These are phyloP conservation scores for Notarius lentiginosus DNA, from an alignment of 2,113 vertebrate genomes.

Conservation along the genomic window DNA sequence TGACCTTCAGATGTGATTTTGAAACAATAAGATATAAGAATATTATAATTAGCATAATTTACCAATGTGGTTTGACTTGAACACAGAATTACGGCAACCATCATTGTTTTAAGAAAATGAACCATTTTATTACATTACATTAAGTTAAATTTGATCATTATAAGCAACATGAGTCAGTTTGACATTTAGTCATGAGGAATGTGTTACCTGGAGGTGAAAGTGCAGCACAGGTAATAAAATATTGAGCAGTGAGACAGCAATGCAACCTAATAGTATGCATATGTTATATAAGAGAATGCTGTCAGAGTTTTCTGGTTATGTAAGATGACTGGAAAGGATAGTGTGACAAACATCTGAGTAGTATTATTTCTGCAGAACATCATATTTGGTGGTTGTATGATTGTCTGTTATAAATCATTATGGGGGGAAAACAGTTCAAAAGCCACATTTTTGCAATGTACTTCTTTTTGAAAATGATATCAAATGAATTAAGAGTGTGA, in stretches of 20 bases:
- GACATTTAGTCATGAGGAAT: slow-evolving; percentile 30
- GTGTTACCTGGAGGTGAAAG: slow-evolving; percentile 41
- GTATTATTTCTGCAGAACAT: slow-evolving; percentile 40
- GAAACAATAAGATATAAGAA: background rate
- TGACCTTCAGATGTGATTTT: slow-evolving; percentile 16
- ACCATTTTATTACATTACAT: slow-evolving; percentile 1
- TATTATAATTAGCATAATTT: background rate
- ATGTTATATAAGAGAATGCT: slow-evolving; percentile 46
- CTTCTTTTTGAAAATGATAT: slow-evolving; percentile 17
- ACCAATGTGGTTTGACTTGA: background rate
- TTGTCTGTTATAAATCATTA: background rate
- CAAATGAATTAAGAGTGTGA: background rate
- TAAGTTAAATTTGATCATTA: slow-evolving; percentile 6
- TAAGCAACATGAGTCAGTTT: slow-evolving; percentile 25
- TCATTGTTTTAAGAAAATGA: background rate
- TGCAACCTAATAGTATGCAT: slow-evolving; percentile 45
- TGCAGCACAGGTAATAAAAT: slow-evolving; percentile 51
- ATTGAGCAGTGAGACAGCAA: slow-evolving; percentile 49
- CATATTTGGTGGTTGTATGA: slow-evolving; percentile 24
- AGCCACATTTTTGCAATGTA: slow-evolving; percentile 25
- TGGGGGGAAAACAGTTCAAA: background rate
- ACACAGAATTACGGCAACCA: background rate
- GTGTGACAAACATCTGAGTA: slow-evolving; percentile 33
- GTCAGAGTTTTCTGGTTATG: slow-evolving; percentile 35
- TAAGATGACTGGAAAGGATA: slow-evolving; percentile 17